Evolutionary conservation across 2,888 invertebrate species (phyloP), one percentile per base, ranked within the genome.

Genomic region (Melipona bicolor): DNA sequence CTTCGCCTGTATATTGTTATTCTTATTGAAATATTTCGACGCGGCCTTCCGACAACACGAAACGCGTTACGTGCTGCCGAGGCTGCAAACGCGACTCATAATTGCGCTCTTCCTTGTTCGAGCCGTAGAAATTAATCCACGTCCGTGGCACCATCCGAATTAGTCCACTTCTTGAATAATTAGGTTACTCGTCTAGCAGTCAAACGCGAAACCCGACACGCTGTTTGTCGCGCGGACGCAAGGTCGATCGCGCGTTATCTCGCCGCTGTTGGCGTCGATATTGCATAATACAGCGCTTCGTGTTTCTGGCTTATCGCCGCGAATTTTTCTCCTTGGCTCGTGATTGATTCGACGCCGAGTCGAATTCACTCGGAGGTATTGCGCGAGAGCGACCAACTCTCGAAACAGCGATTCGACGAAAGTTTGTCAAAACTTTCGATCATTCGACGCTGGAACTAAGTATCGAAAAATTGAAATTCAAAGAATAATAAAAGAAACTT

Each of bases 51-150:
- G 21, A 32, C 27, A 59, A 36, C 27, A 15, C 19, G 62, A 70
- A 59, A 70, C 59, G 68, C 62, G 72, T 65, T 52, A 80, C 75
- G 68, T 81, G 75, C 71, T 75, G 43, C 56, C 32, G 36, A 62
- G 69, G 64, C 24, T 19, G 36, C 17, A n/a, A 67, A 61, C 71
- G 54, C 80, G 54, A 75, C 54, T 67, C 82, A 68, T 83, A 83
- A 83, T 83, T 83, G 83, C 81, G 81, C 76, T 83, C 83, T 83
- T 83, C 83, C 83, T 83, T 72, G 83, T 81, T 83, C 76, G 72
- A 68, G 71, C 56, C 52, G 67, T 32, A 83, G 76, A 81, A 83
- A 83, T 83, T 72, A 83, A 72, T 68, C 81, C 75, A 62, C 68
- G 67, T 59, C 73, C 79, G 79, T 67, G 77, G 73, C 69, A 74